Percentiles rank a stretch among this genome's conserved stretches.
These are phyloP conservation scores for Anas bernieri DNA, from an alignment of 2,797 vertebrate species.

Conservation along the genomic window DNA sequence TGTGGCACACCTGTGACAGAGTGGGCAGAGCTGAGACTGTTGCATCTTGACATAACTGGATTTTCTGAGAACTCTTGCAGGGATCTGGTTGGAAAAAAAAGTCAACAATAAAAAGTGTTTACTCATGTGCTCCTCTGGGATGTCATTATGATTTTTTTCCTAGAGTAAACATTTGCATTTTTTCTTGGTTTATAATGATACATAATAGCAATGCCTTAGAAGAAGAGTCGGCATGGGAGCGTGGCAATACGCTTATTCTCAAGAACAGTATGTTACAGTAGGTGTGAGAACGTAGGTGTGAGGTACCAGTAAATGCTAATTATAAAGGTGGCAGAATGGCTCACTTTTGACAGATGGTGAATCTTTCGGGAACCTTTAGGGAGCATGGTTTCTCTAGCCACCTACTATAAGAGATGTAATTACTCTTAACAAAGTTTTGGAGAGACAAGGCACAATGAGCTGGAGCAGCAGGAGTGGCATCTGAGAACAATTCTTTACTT, in stretches of 20 bases:
- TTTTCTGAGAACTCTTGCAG: conserved; percentile 69
- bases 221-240: not conserved
- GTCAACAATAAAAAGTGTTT: conserved; percentile 18
- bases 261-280: conserved; percentile 73
- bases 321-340: conserved; percentile 79
- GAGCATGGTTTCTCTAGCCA: conserved; percentile 63
- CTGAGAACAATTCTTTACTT: not conserved
- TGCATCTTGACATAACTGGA: conserved; percentile 76
- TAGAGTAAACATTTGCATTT: conserved; percentile 63
- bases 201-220: conserved; percentile 12
- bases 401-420: conserved; percentile 63
- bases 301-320: conserved; percentile 77
- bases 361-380: conserved; percentile 75
- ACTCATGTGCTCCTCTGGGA: conserved; percentile 4
- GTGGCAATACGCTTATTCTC: conserved; percentile 54
- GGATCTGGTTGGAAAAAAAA: conserved; percentile 53
- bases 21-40: conserved; percentile 73
- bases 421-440: conserved; percentile 55
- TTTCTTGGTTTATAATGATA: conserved; percentile 51
- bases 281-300: conserved; percentile 79
- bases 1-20: conserved; percentile 66
- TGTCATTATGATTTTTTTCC: conserved; percentile 30
- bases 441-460: conserved; percentile 1
- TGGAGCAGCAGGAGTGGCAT: not conserved
- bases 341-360: conserved; percentile 81